Conservation (phyloP, 2,888 invertebrate species). For the Andrena camellia region DNA sequence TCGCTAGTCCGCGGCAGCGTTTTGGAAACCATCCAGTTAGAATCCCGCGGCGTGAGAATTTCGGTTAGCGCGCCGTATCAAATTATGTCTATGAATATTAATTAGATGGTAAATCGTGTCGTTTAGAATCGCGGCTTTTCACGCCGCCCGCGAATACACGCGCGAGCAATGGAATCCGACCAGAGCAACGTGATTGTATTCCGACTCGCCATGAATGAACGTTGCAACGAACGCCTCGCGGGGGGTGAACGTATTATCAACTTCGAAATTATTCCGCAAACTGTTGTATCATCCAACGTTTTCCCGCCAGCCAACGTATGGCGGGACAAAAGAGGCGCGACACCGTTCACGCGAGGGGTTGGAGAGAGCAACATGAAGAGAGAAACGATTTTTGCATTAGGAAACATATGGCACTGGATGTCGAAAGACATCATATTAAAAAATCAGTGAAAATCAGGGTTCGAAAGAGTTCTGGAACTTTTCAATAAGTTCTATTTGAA, state of each 20-base stretch:
- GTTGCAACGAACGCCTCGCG: background rate
- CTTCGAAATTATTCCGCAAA: constrained; percentile 15
- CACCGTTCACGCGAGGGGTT: background rate
- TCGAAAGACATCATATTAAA: no score
- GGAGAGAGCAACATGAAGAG: background rate
- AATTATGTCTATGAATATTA: constrained; percentile 71
- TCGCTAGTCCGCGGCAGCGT: constrained; percentile 42
- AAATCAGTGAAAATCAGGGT: no score
- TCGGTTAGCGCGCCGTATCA: constrained; percentile 56
- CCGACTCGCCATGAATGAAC: constrained; percentile 5
- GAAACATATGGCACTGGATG: no score
- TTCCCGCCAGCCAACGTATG: background rate
- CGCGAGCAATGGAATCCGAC: background rate
- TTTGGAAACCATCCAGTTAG: constrained; percentile 52
- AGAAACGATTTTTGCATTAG: background rate
- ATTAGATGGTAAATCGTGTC: constrained; percentile 52
- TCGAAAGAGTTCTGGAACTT: no score
- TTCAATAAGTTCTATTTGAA: no score
- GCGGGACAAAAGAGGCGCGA: background rate
- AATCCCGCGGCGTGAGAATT: constrained; percentile 55
- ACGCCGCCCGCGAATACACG: constrained; percentile 31
- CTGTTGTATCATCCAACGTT: background rate
- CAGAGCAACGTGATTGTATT: background rate
- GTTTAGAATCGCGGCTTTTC: constrained; percentile 44
- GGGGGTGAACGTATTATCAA: constrained; percentile 10